phyloP scores from a whole-genome alignment of 37 sponge, comb jelly and placozoan genomes.

The Diacarnus erythraeanus region DNA sequence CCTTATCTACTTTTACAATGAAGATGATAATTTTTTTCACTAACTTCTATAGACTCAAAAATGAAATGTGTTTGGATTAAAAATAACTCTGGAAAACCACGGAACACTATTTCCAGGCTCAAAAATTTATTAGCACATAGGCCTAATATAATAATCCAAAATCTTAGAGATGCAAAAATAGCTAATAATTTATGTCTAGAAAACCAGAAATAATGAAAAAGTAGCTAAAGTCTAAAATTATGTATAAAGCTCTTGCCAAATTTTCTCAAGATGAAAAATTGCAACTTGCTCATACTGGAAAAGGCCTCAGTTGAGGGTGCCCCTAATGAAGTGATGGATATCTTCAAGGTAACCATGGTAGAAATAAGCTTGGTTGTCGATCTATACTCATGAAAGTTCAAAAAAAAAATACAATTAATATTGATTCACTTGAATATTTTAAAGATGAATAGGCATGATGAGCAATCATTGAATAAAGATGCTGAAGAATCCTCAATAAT shows the following conservation, averaged over 20 bases:
- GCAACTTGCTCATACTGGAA: conserved; percentile 33
- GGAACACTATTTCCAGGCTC: conserved; percentile 24
- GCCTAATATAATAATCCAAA: conserved; percentile 26
- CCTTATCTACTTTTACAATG: too few relatives aligned
- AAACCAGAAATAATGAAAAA: conserved; percentile 14
- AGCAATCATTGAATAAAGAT: too few relatives aligned
- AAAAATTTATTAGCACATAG: conserved; percentile 73
- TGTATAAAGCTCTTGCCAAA: conserved; percentile 52
- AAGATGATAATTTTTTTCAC: too few relatives aligned
- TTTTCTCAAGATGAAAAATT: conserved; percentile 35
- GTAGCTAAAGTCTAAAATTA: conserved; percentile 55
- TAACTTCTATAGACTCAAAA: too few relatives aligned
- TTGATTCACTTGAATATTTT: too few relatives aligned
- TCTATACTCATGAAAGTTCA: conserved; percentile 63
- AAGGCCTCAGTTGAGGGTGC: conserved; percentile 58
- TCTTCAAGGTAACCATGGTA: conserved; percentile 57
- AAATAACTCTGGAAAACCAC: neutral
- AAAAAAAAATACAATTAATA: too few relatives aligned
- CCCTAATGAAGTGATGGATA: conserved; percentile 73
- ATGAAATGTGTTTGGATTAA: too few relatives aligned
- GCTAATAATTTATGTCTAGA: conserved; percentile 60
- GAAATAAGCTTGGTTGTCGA: conserved; percentile 58
- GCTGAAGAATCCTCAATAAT: too few relatives aligned
- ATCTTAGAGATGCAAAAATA: conserved; percentile 5
- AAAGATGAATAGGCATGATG: too few relatives aligned